A percentile compares a stretch with the other conserved stretches of the same genome.
Evolutionary conservation across 2,888 invertebrate genomes (phyloP).

Genomic region (Sphaerophoria rueppellii): DNA sequence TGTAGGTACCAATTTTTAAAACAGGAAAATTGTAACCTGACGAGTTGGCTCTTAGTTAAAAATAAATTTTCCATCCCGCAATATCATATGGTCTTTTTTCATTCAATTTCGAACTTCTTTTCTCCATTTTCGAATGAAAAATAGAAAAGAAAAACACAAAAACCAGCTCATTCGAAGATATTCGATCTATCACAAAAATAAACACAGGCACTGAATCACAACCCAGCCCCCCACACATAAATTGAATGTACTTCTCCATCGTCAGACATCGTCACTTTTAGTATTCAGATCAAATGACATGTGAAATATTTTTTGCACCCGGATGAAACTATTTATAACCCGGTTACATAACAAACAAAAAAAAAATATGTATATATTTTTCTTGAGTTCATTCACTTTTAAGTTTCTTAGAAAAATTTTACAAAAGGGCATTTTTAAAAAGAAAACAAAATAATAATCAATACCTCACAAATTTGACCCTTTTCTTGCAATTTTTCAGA

Average conservation of each 20-base stretch:
- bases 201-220: constrained; percentile 19
- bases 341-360: constrained; percentile 54
- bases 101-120: constrained; percentile 13
- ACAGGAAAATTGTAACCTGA: neutral
- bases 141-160: constrained; percentile 7
- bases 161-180: constrained; percentile 33
- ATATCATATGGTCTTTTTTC: neutral
- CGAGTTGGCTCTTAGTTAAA: neutral
- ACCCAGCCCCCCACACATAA: constrained; percentile 23
- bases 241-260: constrained; percentile 36
- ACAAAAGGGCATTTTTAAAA: neutral
- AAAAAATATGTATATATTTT: neutral
- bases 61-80: neutral
- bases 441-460: neutral
- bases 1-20: too few relatives aligned
- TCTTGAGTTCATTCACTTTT: constrained; percentile 9
- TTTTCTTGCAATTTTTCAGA: constrained; percentile 1
- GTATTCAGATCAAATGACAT: constrained; percentile 60
- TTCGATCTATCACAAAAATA: constrained; percentile 39
- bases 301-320: constrained; percentile 28
- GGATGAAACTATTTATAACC: constrained; percentile 60
- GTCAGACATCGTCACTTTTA: constrained; percentile 6
- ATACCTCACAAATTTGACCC: constrained; percentile 54
- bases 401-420: neutral
- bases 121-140: constrained; percentile 32